A percentile compares a stretch with the other conserved stretches of the same genome.
Evolutionary conservation across 2,888 invertebrate genomes (phyloP).

Genomic region (Yponomeuta plumbellus): DNA sequence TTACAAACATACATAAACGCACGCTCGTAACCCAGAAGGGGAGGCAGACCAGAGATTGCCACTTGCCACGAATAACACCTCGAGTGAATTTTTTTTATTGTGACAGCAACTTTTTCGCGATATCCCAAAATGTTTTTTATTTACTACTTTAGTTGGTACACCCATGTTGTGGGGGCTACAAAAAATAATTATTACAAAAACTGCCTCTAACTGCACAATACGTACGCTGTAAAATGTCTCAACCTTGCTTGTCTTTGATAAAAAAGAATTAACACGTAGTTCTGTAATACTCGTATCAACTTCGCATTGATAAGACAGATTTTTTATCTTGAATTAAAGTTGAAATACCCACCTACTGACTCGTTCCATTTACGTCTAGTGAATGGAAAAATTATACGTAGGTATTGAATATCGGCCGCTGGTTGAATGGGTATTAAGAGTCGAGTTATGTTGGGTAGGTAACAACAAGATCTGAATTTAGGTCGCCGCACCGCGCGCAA

Average conservation of each 20-base stretch:
- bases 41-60: too few relatives aligned
- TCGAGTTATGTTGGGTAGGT: slow-evolving; percentile 28
- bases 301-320: neutral
- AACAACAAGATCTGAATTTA: slow-evolving; percentile 17
- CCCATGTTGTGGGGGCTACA: too few relatives aligned
- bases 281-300: neutral
- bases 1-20: too few relatives aligned
- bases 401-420: slow-evolving; percentile 26
- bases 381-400: slow-evolving; percentile 18
- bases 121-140: too few relatives aligned
- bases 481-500: slow-evolving; percentile 29
- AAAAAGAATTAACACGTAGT: neutral
- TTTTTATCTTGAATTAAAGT: neutral
- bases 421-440: slow-evolving; percentile 37
- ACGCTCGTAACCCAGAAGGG: too few relatives aligned
- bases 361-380: neutral
- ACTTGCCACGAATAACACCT: too few relatives aligned
- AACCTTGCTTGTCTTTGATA: neutral
- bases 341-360: neutral
- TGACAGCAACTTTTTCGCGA: too few relatives aligned
- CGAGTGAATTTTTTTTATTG: too few relatives aligned
- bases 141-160: too few relatives aligned
- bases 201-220: neutral
- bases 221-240: neutral
- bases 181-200: too few relatives aligned